Evolutionary conservation across 2,797 vertebrate genomes (phyloP), one percentile per base, ranked within the genome.

Genomic region (Semotilus atromaculatus): DNA sequence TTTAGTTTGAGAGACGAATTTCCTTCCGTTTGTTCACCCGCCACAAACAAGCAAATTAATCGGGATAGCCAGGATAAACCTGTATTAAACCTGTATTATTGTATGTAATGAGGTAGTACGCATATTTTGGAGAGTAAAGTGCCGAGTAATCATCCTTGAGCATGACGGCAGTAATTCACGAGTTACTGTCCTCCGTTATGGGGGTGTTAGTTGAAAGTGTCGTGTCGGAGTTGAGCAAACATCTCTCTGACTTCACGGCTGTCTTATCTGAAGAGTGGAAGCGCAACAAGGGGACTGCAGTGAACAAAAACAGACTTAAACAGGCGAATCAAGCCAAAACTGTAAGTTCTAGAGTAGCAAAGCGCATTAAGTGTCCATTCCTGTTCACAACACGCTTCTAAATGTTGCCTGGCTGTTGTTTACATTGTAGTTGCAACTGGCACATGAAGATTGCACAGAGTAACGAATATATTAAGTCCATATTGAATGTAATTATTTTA

Each of bases 101-200:
- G 18, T 18, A 34, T 48, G 38, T 71, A 19, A 84, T 43, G 48
- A 60, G 3, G 10, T 38, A 45, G 21, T 62, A 34, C 70, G 38
- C 9, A 26, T 36, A 62, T 72, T 48, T n/a, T 21, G 18, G 67
- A 3, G 11, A 1, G 18, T 43, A 21, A 60, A 58, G 9, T 71
- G n/a, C 14, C 16, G 23, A 51, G 5, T 34, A 16, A 21, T 71
- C 58, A 64, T 82, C 19, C 13, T 36, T 38, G 21, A 84, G 21
- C 53, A 84, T 85, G 83, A 72, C 76, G 67, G 14, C 43, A 72
- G 71, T 74, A 34, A 72, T 85, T 64, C 55, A 80, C 43, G 83
- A 85, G 55, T 38, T 80, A 19, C 67, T 85, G 16, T 85, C 83
- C 76, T 85, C 83, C 55, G 83, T 85, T 29, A 85, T 85, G 83